phyloP scores from a whole-genome alignment of 2,113 vertebrate species.

The Brachirus orientalis region DNA sequence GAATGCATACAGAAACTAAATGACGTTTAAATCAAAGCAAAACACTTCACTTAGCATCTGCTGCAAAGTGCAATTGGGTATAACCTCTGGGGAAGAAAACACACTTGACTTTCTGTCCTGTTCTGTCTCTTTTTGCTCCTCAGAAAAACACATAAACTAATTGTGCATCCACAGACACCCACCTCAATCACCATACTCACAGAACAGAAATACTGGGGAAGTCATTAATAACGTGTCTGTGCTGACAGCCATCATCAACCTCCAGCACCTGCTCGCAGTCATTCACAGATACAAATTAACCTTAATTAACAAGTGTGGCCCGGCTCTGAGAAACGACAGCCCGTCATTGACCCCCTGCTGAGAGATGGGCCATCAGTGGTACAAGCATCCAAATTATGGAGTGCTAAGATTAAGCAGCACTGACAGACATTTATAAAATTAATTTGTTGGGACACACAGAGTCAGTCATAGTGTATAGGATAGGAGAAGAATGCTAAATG shows the following conservation, averaged over 20 bases:
- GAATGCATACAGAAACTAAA: constrained; percentile 2
- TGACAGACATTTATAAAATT: constrained; percentile 52
- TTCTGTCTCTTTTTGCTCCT: not conserved
- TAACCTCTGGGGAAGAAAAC: not conserved
- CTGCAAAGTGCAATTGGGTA: not conserved
- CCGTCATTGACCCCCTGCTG: constrained; percentile 43
- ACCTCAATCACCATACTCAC: constrained; percentile 1
- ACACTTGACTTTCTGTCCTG: not conserved
- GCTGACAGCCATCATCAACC: constrained; percentile 39
- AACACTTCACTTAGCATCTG: constrained; percentile 38
- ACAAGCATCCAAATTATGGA: constrained; percentile 56
- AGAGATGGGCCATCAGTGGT: constrained; percentile 37
- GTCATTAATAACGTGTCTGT: constrained; percentile 19
- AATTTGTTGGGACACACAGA: constrained; percentile 33
- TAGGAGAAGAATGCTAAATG: not conserved
- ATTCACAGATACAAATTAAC: constrained; percentile 64
- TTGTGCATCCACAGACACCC: constrained; percentile 4
- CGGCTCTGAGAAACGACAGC: constrained; percentile 11
- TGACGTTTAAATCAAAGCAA: constrained; percentile 12
- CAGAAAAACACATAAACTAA: constrained; percentile 12
- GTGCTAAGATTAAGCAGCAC: constrained; percentile 46
- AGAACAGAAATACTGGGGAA: constrained; percentile 6
- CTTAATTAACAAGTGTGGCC: constrained; percentile 66
- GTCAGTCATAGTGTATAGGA: constrained; percentile 17
- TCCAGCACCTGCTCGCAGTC: constrained; percentile 50